Base-by-base conservation (phyloP, 2,888 invertebrate genomes). In the Galeruca laticollis region DNA sequence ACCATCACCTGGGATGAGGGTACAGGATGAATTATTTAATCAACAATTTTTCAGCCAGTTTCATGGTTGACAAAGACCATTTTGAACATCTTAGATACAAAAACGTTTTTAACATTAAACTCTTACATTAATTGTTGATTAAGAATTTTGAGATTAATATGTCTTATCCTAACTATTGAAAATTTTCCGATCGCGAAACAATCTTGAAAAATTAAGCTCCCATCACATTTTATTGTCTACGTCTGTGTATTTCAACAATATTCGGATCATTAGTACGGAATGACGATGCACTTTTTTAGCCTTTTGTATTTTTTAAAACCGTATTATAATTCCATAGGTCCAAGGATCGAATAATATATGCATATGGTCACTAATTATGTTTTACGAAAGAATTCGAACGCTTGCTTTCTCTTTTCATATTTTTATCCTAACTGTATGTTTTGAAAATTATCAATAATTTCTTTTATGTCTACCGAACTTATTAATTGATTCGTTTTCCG, bases 231-330 rank as follows among this genome's bases (percentile, higher is more conserved):
- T 18, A 9, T 62, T 62, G 62, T 37, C 61, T 63, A 59, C 56
- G 56, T 33, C 35, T 15, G 18, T 57, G 56, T 35, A 11, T 31
- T 57, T 73, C 63, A 73, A 73, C 73, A 73, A 73, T 70, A 69
- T 73, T 68, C 68, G 65, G 72, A 72, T 74, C 74, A 74, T 74
- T 74, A 74, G 72, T 74, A 65, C 37, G 54, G 66, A 60, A 74
- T 74, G 74, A 74, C 71, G 61, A 52, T 51, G 74, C 74, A 74
- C 69, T 70, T 74, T 74, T 72, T 71, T 57, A 20, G 49, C 60
- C 73, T 73, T 72, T 73, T 73, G 71, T 71, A 71, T 73, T 73
- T 73, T 73, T 65, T 56, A 70, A 68, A 64, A 67, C 61, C 62
- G 63, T 70, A 71, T 68, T 69, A 73, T 73, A 73, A 72, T 73